phyloP scores from a whole-genome alignment of 2,797 vertebrate genomes.

The Crypturellus tataupa region DNA sequence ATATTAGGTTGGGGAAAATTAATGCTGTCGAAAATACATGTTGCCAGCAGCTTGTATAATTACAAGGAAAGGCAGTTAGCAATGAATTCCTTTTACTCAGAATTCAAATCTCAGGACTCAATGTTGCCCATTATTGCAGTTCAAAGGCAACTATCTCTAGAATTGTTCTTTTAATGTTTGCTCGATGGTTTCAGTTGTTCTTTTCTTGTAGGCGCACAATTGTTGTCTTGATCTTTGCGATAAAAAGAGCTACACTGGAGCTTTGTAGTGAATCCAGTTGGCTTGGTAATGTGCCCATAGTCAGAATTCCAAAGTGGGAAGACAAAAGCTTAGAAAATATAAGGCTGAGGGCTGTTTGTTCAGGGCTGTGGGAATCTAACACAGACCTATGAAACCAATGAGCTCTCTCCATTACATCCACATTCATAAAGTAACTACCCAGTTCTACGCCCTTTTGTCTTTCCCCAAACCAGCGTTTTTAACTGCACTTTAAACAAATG shows the following conservation, averaged over 20 bases:
- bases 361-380: slow-evolving; percentile 83
- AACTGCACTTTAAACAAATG: slow-evolving; percentile 69
- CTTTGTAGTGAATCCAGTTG: slow-evolving; percentile 85
- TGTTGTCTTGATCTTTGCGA: slow-evolving; percentile 85
- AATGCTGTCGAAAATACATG: slow-evolving; percentile 71
- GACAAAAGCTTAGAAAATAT: slow-evolving; percentile 83
- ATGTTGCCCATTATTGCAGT: slow-evolving; percentile 82
- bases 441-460: slow-evolving; percentile 72
- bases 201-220: slow-evolving; percentile 85
- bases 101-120: slow-evolving; percentile 80
- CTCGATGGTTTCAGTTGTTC: slow-evolving; percentile 83
- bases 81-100: slow-evolving; percentile 80
- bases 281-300: slow-evolving; percentile 82
- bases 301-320: slow-evolving; percentile 82
- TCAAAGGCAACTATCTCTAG: slow-evolving; percentile 84
- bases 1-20: slow-evolving; percentile 73
- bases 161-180: slow-evolving; percentile 85
- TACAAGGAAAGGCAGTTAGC: slow-evolving; percentile 75
- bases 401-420: slow-evolving; percentile 73
- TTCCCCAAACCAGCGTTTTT: slow-evolving; percentile 69
- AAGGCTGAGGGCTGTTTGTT: slow-evolving; percentile 81
- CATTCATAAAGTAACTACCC: slow-evolving; percentile 71
- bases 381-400: slow-evolving; percentile 68
- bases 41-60: slow-evolving; percentile 72
- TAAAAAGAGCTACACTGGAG: slow-evolving; percentile 80